Evolutionary conservation across 2,113 vertebrate genomes (phyloP), one percentile per base, ranked within the genome.

Genomic region (Crotalus helleri): DNA sequence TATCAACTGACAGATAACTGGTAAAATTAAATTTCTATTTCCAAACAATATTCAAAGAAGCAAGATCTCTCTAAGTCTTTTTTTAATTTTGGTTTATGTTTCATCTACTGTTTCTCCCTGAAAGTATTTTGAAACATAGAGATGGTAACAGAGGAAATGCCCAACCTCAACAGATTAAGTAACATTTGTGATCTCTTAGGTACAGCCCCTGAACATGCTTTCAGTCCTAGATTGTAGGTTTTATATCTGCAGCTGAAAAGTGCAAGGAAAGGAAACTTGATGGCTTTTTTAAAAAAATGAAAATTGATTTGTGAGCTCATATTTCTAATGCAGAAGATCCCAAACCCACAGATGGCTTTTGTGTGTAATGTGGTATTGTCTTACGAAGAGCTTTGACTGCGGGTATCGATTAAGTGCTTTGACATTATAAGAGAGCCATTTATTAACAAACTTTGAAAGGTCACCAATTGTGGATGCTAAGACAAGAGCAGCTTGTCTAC

Each of bases 251-350:
- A 54, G 15, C 91, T 90, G 93, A 90, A 90, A 0, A 44, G 55
- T 64, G 5, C 33, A 81, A 81, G 33, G 74, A 44, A 81, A 81
- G 17, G 17, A 81, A 81, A 81, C 33, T 44, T 81, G 69, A 39
- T 81, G 69, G 29, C 1, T 39, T 81, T 81, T 81, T 64, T 81
- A 15, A 19, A 29, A 95, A 91, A 85, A 12, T 88, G 8, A 93
- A 94, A 87, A 5, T 85, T 93, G 46, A 93, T 93, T 94, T 95
- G 3, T 5, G 88, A 87, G 23, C 53, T 90, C 91, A 1, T 88
- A 39, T 96, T 94, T 95, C 91, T 94, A n/a, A 1, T 93, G 93
- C 85, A 81, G 15, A 91, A 94, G 91, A 86, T 51, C 33, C 49
- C 69, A 3, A 89, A 94, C 89, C 21, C 11, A 92, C 33, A 91